Evolutionary conservation across 2,797 vertebrate species (phyloP).

Genomic region (Rhinogobio ventralis): DNA sequence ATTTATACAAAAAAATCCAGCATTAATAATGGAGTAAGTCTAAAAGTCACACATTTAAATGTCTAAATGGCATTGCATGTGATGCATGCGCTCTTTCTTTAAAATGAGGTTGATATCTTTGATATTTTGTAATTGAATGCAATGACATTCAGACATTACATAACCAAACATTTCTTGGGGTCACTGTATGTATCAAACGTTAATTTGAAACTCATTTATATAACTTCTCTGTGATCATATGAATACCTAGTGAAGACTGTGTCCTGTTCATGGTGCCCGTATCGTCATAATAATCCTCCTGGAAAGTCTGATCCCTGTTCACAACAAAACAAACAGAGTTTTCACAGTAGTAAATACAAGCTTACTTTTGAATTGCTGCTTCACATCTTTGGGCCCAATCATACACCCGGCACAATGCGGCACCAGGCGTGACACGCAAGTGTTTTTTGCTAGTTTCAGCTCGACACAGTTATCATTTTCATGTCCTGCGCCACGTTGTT

Average conservation of each 20-base stretch:
- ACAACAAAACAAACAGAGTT: neutral
- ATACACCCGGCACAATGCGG: too few relatives aligned
- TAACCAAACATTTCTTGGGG: neutral
- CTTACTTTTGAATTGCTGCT: neutral
- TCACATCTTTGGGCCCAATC: neutral
- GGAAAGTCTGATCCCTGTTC: slow-evolving; percentile 4
- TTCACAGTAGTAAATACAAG: neutral
- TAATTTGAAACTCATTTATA: neutral
- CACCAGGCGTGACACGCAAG: too few relatives aligned
- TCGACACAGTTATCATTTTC: too few relatives aligned
- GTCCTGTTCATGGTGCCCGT: neutral
- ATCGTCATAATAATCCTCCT: slow-evolving; percentile 20
- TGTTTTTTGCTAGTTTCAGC: too few relatives aligned
- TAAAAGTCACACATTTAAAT: neutral
- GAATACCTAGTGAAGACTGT: slow-evolving; percentile 19
- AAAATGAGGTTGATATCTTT: neutral
- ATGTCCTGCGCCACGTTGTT: too few relatives aligned
- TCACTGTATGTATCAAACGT: neutral
- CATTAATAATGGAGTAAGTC: neutral
- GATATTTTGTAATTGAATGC: neutral
- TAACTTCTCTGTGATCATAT: slow-evolving; percentile 9
- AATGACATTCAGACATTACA: neutral
- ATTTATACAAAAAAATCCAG: neutral
- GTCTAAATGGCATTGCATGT: neutral
- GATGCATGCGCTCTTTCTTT: neutral